phyloP scores from a whole-genome alignment of 2,797 vertebrate species.

The Microcaecilia unicolor region DNA sequence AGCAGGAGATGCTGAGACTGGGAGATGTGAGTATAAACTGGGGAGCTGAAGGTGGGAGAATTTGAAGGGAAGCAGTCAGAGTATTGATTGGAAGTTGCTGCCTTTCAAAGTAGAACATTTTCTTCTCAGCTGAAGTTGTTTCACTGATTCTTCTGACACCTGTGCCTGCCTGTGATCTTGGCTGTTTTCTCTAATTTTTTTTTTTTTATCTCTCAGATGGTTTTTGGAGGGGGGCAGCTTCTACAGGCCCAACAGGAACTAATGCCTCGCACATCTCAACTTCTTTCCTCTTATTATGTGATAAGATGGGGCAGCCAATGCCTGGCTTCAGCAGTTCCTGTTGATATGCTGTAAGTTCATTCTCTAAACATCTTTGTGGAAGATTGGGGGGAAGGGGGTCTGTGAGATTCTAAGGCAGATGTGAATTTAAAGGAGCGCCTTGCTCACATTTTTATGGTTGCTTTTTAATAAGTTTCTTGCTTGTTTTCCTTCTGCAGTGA shows the following conservation, averaged over 20 bases:
- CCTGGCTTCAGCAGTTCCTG: slow-evolving; percentile 65
- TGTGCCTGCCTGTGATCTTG: too few species aligned
- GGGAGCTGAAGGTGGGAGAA: not conserved
- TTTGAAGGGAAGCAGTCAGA: not conserved
- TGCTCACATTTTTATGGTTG: too few species aligned
- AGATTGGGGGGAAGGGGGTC: too few species aligned
- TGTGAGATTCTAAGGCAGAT: too few species aligned
- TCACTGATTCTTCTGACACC: not conserved
- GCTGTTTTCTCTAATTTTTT: too few species aligned
- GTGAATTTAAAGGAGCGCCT: too few species aligned
- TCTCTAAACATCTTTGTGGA: too few species aligned
- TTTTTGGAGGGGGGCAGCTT: slow-evolving; percentile 65
- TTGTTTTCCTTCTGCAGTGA: slow-evolving; percentile 61
- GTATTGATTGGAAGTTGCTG: not conserved
- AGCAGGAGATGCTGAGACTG: slow-evolving; percentile 73
- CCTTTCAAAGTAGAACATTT: not conserved
- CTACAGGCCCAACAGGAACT: slow-evolving; percentile 86
- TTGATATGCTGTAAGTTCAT: slow-evolving; percentile 77
- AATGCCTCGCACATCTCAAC: slow-evolving; percentile 75
- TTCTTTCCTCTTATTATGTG: slow-evolving; percentile 81
- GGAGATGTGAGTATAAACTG: slow-evolving; percentile 63
- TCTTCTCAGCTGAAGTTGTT: not conserved
- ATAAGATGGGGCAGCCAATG: slow-evolving; percentile 75
- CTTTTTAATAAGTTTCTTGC: not conserved
- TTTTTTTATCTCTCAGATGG: slow-evolving; percentile 51